These are phyloP conservation scores for Microplitis mediator DNA, from an alignment of 1,140 invertebrate species.

Conservation along the genomic window DNA sequence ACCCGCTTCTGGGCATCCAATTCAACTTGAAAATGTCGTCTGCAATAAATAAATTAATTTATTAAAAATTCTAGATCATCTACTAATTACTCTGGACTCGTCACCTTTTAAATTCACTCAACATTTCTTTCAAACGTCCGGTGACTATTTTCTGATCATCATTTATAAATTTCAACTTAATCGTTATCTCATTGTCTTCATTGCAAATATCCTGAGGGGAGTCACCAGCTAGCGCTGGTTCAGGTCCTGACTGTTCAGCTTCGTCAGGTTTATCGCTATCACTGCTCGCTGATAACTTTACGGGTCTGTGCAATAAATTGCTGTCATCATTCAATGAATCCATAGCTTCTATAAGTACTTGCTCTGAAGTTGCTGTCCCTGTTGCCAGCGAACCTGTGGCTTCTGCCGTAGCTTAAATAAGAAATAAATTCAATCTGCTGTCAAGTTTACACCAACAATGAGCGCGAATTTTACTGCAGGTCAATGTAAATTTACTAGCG, in stretches of 20 bases:
- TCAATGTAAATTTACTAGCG: no score
- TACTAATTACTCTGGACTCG: neutral
- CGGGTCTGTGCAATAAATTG: slow-evolving; percentile 33
- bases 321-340: slow-evolving; percentile 51
- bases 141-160: slow-evolving; percentile 83
- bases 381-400: slow-evolving; percentile 21
- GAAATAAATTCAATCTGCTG: no score
- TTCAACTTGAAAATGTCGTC: slow-evolving; percentile 81
- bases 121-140: slow-evolving; percentile 73
- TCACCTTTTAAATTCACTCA: slow-evolving; percentile 89
- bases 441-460: no score
- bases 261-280: neutral
- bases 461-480: no score
- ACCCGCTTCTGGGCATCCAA: slow-evolving; percentile 77
- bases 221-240: slow-evolving; percentile 3
- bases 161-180: slow-evolving; percentile 86
- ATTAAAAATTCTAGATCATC: slow-evolving; percentile 16
- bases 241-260: neutral
- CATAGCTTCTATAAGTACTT: slow-evolving; percentile 56
- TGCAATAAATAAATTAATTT: slow-evolving; percentile 59
- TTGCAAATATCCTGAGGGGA: slow-evolving; percentile 19
- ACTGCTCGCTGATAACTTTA: slow-evolving; percentile 21
- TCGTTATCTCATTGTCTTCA: slow-evolving; percentile 66
- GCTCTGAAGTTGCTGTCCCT: slow-evolving; percentile 41
- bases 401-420: slow-evolving; percentile 29